These are phyloP conservation scores for Sinocyclocheilus rhinocerous DNA, from an alignment of 2,113 vertebrate species.

Conservation along the genomic window DNA sequence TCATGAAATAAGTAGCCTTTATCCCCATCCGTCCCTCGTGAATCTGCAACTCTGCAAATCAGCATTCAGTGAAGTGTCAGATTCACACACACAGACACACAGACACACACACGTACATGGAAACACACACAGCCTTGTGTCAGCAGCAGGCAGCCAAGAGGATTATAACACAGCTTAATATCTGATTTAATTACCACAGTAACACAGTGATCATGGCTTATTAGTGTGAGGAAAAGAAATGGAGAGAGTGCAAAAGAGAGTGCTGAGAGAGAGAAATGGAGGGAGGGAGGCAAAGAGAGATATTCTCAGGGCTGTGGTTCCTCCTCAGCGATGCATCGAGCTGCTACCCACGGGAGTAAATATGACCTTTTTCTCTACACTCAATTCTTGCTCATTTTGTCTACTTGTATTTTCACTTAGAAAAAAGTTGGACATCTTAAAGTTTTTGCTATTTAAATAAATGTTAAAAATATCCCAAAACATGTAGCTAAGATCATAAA, in stretches of 20 bases:
- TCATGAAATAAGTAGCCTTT: not conserved
- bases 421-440: no score
- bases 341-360: constrained; percentile 23
- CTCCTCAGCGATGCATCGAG: not conserved
- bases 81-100: not conserved
- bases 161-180: constrained; percentile 77
- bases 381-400: not conserved
- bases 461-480: not conserved
- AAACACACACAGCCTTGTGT: constrained; percentile 64
- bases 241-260: constrained; percentile 19
- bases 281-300: not conserved
- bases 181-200: constrained; percentile 80
- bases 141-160: constrained; percentile 70
- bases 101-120: not conserved
- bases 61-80: not conserved
- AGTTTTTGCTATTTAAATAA: not conserved
- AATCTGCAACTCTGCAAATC: constrained; percentile 22
- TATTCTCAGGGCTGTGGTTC: not conserved
- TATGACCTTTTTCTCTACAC: constrained; percentile 12
- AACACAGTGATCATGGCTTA: constrained; percentile 77
- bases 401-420: not conserved
- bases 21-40: not conserved
- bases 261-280: constrained; percentile 18
- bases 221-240: constrained; percentile 60
- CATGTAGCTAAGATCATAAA: not conserved